Evolutionary conservation across 2,888 invertebrate genomes (phyloP), one percentile per base, ranked within the genome.

Genomic region (Coleophora deauratella): DNA sequence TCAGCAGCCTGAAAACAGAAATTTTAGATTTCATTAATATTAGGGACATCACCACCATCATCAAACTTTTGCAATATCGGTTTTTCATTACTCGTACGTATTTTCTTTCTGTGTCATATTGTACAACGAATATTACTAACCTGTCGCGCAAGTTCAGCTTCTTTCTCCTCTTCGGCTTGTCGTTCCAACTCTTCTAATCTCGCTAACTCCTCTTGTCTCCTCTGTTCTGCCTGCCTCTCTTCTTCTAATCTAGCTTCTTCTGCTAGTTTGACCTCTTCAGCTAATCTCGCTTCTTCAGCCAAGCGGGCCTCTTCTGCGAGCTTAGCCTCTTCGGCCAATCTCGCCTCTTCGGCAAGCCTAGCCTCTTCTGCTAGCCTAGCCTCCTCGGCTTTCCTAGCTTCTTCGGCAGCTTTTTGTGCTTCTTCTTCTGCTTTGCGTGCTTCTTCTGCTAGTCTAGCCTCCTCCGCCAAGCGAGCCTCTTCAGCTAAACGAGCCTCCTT

Each of bases 61-160:
- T n/a, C n/a, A n/a, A n/a, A n/a, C n/a, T n/a, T n/a, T n/a, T n/a
- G n/a, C n/a, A n/a, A n/a, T n/a, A n/a, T n/a, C n/a, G n/a, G n/a
- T n/a, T n/a, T n/a, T n/a, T n/a, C n/a, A n/a, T n/a, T n/a, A n/a
- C n/a, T n/a, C n/a, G n/a, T n/a, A n/a, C n/a, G n/a, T n/a, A n/a
- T n/a, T n/a, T n/a, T n/a, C n/a, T 21, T 4, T 21, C 6, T 21
- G 6, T 21, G 3, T 21, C 6, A 21, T 4, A 21, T 4, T 21
- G 3, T 21, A 4, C 6, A 21, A 21, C 21, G 6, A 21, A 21
- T 21, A n/a, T n/a, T 10, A 76, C 75, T 50, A 57, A 86, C 86
- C 77, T 91, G 91, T 57, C 91, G 81, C 38, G 90, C 91, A 50
- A 91, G 84, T 61, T 91, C 91, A 7, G 79, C 89, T 72, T 91